Evolutionary conservation across 2,113 vertebrate species (phyloP), one percentile per base, ranked within the genome.

Genomic region (Aegithalos caudatus): DNA sequence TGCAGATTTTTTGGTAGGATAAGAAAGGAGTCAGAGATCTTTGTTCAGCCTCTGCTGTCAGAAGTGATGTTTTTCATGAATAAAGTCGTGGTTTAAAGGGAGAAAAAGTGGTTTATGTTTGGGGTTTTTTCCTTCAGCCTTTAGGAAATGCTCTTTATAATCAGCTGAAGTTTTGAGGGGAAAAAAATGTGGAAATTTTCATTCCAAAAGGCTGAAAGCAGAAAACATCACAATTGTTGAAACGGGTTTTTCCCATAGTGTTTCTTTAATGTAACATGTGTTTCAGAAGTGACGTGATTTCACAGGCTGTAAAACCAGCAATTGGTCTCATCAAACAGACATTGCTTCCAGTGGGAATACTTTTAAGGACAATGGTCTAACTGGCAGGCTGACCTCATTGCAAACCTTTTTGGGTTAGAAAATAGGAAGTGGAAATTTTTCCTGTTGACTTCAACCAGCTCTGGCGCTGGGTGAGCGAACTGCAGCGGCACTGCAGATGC

Each of bases 201-300:
- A 27, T 95, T 93, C 86, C 86, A 58, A 74, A 90, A 58, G 24
- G 50, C 79, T 90, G 90, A 88, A 90, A 88, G 23, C 18, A 90
- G 38, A 60, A 66, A 80, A 51, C 79, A 93, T 69, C 54, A 62
- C 79, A 81, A 16, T 78, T 80, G 64, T 86, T 90, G 86, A 86
- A 81, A 74, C 2, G 72, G 38, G 27, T 81, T 96, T 94, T 94
- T 94, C 86, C 88, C 88, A 69, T 79, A 27, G 38, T 22, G 29
- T 93, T 88, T 58, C 90, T 94, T 92, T 88, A 72, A 88, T 74
- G 90, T 88, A 88, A 47, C 62, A 76, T 83, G 57, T 89, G 90
- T 81, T 93, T 78, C 82, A 95, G 86, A 88, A 94, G 76, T 92
- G 91, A 90, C 24, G n/a, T 81, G 91, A 58, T 94, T 94, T 97